A percentile compares a stretch with the other conserved stretches of the same genome.
phyloP scores from a whole-genome alignment of 1,140 invertebrate genomes.

The Lordiphosa clarofinis region DNA sequence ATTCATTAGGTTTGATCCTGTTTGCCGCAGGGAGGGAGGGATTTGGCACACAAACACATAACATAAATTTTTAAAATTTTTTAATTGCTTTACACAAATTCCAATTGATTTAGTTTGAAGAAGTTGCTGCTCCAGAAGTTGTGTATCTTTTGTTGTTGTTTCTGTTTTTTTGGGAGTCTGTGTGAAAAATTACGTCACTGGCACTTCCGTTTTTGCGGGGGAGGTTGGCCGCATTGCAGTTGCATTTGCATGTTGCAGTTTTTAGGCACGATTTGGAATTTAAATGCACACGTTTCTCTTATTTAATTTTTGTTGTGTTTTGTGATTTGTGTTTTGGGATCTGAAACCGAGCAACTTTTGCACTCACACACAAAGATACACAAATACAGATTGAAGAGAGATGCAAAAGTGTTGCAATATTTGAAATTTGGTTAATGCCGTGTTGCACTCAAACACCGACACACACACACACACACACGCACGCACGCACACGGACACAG shows the following conservation, averaged over 20 bases:
- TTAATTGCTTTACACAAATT: too few relatives aligned
- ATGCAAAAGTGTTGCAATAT: conserved; percentile 54
- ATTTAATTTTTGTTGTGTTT: conserved; percentile 7
- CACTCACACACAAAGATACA: background rate
- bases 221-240: conserved; percentile 31
- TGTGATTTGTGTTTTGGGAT: conserved; percentile 32
- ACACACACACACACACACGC: conserved; percentile 25
- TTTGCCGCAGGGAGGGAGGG: too few relatives aligned
- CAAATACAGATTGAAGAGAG: background rate
- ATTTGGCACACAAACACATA: too few relatives aligned
- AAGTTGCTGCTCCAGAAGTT: too few relatives aligned
- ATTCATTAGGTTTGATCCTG: too few relatives aligned
- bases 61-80: too few relatives aligned
- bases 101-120: too few relatives aligned
- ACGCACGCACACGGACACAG: conserved; percentile 30
- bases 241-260: conserved; percentile 38
- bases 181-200: conserved; percentile 69
- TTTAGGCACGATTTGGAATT: conserved; percentile 71
- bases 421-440: conserved; percentile 20
- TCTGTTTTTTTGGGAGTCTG: conserved; percentile 37
- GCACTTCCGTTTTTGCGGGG: conserved; percentile 61
- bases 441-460: conserved; percentile 19
- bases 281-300: conserved; percentile 62
- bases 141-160: too few relatives aligned
- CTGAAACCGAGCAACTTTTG: conserved; percentile 48